Conservation (phyloP, 2,888 invertebrate genomes). For the Pachydiplax longipennis region DNA sequence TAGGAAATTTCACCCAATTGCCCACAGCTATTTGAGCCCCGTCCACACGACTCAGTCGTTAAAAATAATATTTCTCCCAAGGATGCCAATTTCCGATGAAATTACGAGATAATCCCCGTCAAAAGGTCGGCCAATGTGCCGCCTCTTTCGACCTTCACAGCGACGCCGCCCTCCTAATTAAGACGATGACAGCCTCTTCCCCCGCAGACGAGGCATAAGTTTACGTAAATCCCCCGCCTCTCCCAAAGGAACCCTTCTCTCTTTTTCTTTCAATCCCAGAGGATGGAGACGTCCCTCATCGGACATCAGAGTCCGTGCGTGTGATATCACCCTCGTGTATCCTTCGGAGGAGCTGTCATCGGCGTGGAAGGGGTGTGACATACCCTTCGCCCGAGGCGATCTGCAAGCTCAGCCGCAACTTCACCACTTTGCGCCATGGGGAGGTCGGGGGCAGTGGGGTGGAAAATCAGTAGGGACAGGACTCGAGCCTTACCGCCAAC, state of each 20-base stretch:
- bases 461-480: conserved; percentile 8
- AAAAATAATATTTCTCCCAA: background rate
- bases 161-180: conserved; percentile 14
- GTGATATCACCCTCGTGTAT: background rate
- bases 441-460: background rate
- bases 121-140: background rate
- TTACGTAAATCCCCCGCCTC: background rate
- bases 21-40: too few relatives aligned
- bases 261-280: background rate
- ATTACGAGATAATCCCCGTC: background rate
- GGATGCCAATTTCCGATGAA: background rate
- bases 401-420: conserved; percentile 26
- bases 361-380: background rate
- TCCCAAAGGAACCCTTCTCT: background rate
- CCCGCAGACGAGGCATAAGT: background rate
- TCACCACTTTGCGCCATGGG: conserved; percentile 4
- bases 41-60: background rate
- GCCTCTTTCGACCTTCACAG: background rate
- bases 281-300: background rate
- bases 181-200: conserved; percentile 19
- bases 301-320: background rate
- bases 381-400: background rate
- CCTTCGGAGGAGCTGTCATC: background rate
- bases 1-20: too few relatives aligned
- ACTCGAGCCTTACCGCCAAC: conserved; percentile 7